A percentile compares a stretch with the other conserved stretches of the same genome.
Evolutionary conservation across 37 sponge, comb jelly and placozoan genomes (phyloP).

Genomic region (Spongilla lacustris): DNA sequence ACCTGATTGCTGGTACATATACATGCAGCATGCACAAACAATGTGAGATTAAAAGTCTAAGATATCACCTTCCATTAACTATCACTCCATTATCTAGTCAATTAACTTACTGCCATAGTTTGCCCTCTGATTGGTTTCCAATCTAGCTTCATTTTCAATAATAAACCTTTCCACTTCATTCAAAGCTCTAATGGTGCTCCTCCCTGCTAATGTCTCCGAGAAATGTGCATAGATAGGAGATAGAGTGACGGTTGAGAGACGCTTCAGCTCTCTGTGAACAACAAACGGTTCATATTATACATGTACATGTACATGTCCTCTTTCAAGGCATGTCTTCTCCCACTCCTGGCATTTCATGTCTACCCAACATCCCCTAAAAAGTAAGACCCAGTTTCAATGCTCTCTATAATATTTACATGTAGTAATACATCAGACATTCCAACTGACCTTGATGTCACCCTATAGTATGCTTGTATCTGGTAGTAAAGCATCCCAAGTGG

Average conservation of each 20-base stretch:
- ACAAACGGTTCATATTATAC: not conserved
- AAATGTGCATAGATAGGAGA: constrained; percentile 98
- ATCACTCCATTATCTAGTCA: not conserved
- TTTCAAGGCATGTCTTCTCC: too few relatives aligned
- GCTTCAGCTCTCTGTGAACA: constrained; percentile 87
- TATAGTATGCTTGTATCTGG: constrained; percentile 91
- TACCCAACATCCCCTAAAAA: too few relatives aligned
- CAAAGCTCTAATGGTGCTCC: constrained; percentile 81
- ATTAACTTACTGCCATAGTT: constrained; percentile 79
- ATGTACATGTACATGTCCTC: constrained; percentile 6
- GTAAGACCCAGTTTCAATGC: too few relatives aligned
- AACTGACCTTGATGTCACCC: constrained; percentile 88
- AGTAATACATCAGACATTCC: too few relatives aligned
- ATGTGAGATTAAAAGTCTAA: not conserved
- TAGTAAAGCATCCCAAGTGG: constrained; percentile 90
- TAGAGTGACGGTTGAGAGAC: constrained; percentile 87
- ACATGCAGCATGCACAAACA: constrained; percentile 10
- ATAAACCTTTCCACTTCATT: constrained; percentile 72
- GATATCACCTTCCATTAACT: not conserved
- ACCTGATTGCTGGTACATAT: too few relatives aligned
- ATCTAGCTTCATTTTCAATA: constrained; percentile 63
- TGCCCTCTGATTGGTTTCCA: constrained; percentile 89
- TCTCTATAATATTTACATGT: too few relatives aligned
- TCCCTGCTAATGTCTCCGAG: constrained; percentile 86
- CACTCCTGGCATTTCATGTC: not conserved